phyloP scores from a whole-genome alignment of 2,888 invertebrate genomes.

The Pterobdella sp. region DNA sequence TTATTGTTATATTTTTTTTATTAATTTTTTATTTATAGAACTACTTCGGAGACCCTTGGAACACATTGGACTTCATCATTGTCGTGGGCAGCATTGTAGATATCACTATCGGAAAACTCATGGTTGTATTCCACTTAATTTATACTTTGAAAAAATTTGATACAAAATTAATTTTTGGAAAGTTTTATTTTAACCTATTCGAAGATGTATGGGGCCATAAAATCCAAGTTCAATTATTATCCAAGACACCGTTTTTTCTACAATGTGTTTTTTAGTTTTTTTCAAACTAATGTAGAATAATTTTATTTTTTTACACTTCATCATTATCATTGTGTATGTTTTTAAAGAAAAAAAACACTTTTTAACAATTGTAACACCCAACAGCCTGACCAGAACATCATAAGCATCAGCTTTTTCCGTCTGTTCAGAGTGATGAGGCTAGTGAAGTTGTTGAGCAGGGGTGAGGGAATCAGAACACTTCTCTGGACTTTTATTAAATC shows the following conservation, averaged over 20 bases:
- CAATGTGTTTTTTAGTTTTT: too few species aligned
- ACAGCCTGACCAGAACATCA: conserved; percentile 40
- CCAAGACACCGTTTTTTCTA: too few species aligned
- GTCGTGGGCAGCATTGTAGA: conserved; percentile 32
- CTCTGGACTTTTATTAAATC: conserved; percentile 99
- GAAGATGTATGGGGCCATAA: too few species aligned
- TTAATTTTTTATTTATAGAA: conserved; percentile 41
- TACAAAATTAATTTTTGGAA: background rate
- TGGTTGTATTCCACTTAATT: conserved; percentile 20
- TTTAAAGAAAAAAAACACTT: too few species aligned
- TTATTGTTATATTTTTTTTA: background rate
- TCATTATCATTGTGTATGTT: too few species aligned
- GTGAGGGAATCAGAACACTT: conserved; percentile 93
- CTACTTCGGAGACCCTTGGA: conserved; percentile 53
- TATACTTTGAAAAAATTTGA: background rate
- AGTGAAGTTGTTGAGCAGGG: conserved; percentile 88
- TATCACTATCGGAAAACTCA: conserved; percentile 27
- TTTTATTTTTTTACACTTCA: too few species aligned
- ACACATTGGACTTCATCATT: conserved; percentile 37
- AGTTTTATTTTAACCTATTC: too few species aligned
- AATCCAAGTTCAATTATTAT: too few species aligned
- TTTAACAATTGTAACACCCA: background rate
- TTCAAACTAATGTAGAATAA: too few species aligned
- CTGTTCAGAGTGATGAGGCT: conserved; percentile 97
- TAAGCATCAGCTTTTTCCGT: conserved; percentile 98